Percentiles rank a stretch among this genome's conserved stretches.
phyloP scores from a whole-genome alignment of 2,797 vertebrate species.

The Ctenosaura bakeri region DNA sequence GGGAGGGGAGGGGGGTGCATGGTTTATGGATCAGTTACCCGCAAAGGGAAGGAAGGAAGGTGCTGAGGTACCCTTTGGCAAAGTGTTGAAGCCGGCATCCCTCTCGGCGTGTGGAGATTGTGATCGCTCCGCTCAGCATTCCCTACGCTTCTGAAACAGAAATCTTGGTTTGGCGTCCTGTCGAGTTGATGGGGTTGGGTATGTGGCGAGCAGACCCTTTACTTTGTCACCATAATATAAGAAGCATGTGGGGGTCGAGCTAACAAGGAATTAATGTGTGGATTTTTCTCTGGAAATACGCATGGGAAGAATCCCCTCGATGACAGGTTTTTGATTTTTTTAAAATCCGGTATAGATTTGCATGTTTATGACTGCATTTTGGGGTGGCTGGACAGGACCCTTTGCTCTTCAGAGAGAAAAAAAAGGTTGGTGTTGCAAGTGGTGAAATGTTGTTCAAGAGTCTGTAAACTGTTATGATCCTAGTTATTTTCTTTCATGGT shows the following conservation, averaged over 20 bases:
- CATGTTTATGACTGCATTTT: constrained; percentile 50
- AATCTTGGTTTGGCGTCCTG: neutral
- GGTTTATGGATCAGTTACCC: neutral
- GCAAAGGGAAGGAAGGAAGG: neutral
- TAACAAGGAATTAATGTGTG: neutral
- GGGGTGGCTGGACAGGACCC: neutral
- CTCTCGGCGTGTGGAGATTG: neutral
- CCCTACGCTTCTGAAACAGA: neutral
- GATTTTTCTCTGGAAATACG: neutral
- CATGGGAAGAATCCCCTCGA: constrained; percentile 8
- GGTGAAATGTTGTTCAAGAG: constrained; percentile 45
- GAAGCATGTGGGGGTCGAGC: neutral
- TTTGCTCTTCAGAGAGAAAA: neutral
- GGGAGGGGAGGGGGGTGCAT: neutral
- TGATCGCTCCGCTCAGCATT: neutral
- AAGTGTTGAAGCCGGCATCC: neutral
- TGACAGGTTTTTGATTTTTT: constrained; percentile 14
- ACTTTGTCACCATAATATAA: neutral
- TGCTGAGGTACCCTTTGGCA: neutral
- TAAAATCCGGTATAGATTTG: constrained; percentile 51
- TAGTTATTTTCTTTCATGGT: constrained; percentile 38
- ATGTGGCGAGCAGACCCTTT: neutral
- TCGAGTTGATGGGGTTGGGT: neutral
- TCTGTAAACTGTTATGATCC: constrained; percentile 27
- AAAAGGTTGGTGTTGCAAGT: neutral